These are phyloP conservation scores for Drosophila novamexicana DNA, from an alignment of 1,140 invertebrate species.

Conservation along the genomic window DNA sequence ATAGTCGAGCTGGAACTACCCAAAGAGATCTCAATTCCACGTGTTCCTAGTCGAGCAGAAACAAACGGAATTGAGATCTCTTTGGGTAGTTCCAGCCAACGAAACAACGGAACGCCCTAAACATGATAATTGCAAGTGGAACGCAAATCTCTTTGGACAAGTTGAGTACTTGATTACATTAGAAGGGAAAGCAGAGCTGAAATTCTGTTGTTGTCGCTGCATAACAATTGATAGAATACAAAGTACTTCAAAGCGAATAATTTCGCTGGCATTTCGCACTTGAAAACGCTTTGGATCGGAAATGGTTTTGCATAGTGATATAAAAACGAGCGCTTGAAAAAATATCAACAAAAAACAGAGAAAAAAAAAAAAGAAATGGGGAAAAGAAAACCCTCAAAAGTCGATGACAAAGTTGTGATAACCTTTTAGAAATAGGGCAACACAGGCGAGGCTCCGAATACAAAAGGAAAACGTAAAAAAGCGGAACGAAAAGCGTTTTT, in stretches of 20 bases:
- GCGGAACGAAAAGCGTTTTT: conserved; percentile 53
- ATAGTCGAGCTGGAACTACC: too few relatives aligned
- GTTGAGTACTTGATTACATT: not conserved
- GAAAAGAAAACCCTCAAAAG: conserved; percentile 15
- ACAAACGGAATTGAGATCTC: too few relatives aligned
- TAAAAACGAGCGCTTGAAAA: not conserved
- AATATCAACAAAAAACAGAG: not conserved
- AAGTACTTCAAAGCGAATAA: conserved; percentile 5
- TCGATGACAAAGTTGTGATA: conserved; percentile 43
- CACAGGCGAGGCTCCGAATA: not conserved
- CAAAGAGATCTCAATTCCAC: too few relatives aligned
- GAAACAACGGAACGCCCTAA: not conserved
- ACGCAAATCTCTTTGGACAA: not conserved
- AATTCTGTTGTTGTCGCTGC: conserved; percentile 3
- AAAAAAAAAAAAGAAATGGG: not conserved
- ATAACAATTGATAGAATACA: conserved; percentile 1
- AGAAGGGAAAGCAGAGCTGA: conserved; percentile 10
- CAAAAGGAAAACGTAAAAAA: conserved; percentile 24
- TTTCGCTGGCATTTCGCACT: not conserved
- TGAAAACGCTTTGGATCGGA: not conserved
- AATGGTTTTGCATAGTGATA: conserved; percentile 2
- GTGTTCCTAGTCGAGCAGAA: too few relatives aligned
- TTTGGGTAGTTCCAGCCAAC: too few relatives aligned
- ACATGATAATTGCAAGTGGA: not conserved
- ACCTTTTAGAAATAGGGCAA: conserved; percentile 22